Conservation (phyloP, 2,113 vertebrate species). For the Plotosus lineatus region DNA sequence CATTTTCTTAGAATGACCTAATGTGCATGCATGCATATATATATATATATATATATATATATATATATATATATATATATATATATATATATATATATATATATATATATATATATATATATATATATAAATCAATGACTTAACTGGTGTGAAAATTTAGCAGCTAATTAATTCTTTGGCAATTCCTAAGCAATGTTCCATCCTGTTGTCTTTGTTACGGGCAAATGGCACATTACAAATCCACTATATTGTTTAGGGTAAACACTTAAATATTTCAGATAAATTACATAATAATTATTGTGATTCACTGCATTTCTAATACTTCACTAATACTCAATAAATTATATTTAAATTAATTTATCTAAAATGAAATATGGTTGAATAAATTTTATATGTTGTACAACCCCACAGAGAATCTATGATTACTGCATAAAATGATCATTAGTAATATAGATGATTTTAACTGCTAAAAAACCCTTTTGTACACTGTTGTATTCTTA, state of each 20-base stretch:
- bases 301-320: not conserved
- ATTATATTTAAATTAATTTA: not conserved
- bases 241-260: not conserved
- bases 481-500: not conserved
- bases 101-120: too few species aligned
- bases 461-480: too few species aligned
- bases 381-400: not conserved
- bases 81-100: too few species aligned
- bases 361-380: too few species aligned
- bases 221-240: too few species aligned
- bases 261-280: not conserved
- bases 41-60: too few species aligned
- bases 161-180: conserved; percentile 15
- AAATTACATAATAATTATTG: not conserved
- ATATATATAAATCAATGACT: too few species aligned
- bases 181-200: conserved; percentile 23
- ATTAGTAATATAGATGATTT: not conserved
- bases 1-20: not conserved
- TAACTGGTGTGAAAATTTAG: conserved; percentile 8
- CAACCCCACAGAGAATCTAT: not conserved
- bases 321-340: not conserved
- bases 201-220: too few species aligned
- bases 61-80: too few species aligned
- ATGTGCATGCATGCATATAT: conserved; percentile 1
- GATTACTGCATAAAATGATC: not conserved